Evolutionary conservation across 2,113 vertebrate genomes (phyloP).

Genomic region (Heterotis niloticus): DNA sequence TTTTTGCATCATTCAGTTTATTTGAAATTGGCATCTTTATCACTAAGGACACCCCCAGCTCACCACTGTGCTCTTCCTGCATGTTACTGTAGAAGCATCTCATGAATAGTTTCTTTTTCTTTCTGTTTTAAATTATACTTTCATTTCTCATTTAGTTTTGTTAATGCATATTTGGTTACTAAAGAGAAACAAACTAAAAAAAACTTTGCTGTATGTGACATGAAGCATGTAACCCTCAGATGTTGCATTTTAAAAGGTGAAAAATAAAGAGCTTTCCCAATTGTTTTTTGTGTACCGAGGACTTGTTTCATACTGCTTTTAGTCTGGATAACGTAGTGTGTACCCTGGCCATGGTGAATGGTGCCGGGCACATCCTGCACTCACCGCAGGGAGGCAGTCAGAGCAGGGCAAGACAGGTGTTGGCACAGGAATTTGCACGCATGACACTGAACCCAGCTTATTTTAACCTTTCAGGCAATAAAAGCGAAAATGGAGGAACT

Average conservation of each 20-base stretch:
- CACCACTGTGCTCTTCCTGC: constrained; percentile 67
- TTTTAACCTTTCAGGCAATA: constrained; percentile 95
- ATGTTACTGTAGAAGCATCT: constrained; percentile 75
- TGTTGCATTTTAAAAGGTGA: constrained; percentile 81
- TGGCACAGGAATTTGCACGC: constrained; percentile 70
- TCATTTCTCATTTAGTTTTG: constrained; percentile 53
- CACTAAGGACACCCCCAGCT: constrained; percentile 60
- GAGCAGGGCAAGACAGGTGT: constrained; percentile 63
- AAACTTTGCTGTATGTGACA: constrained; percentile 81
- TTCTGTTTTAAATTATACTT: constrained; percentile 35
- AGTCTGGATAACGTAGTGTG: constrained; percentile 47
- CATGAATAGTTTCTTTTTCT: constrained; percentile 57
- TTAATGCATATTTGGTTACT: constrained; percentile 72
- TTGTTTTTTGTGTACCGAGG: constrained; percentile 77
- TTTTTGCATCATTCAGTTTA: constrained; percentile 74
- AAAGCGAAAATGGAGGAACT: constrained; percentile 98
- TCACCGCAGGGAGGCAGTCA: constrained; percentile 22
- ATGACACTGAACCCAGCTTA: constrained; percentile 86
- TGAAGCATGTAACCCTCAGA: constrained; percentile 83
- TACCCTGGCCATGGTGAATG: constrained; percentile 41
- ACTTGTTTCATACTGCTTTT: constrained; percentile 69
- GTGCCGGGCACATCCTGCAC: constrained; percentile 37
- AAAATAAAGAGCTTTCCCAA: constrained; percentile 89
- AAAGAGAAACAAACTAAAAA: constrained; percentile 44
- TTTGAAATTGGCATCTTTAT: constrained; percentile 64